These are phyloP conservation scores for Eospalax fontanierii DNA, from an alignment of 2,797 vertebrate genomes.

Conservation along the genomic window DNA sequence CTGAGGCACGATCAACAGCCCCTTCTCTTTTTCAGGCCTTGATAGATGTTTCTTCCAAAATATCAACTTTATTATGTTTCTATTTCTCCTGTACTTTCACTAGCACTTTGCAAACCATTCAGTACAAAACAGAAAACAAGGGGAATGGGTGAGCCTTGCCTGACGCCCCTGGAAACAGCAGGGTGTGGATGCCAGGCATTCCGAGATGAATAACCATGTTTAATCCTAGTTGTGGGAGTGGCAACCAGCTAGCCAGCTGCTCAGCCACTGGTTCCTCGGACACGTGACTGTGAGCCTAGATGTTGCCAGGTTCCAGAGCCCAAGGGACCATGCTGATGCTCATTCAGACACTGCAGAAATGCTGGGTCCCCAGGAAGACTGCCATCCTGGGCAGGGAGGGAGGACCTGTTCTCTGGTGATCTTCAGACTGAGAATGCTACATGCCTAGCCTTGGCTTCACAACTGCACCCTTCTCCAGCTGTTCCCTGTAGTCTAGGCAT, in stretches of 20 bases:
- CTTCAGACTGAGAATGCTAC: background rate
- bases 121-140: background rate
- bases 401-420: background rate
- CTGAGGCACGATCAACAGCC: rapidly evolving
- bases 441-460: background rate
- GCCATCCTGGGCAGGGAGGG: background rate
- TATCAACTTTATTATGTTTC: background rate
- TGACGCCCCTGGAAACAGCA: rapidly evolving
- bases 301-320: background rate
- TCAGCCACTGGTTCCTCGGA: background rate
- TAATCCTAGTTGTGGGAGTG: background rate
- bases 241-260: background rate
- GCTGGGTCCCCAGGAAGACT: background rate
- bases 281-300: background rate
- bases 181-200: background rate
- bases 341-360: background rate
- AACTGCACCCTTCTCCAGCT: background rate
- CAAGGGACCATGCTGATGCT: background rate
- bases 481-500: rapidly evolving
- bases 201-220: too few relatives aligned
- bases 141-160: background rate
- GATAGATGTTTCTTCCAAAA: background rate
- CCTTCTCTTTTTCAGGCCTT: background rate
- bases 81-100: background rate
- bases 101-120: background rate